Percentiles rank a stretch among this genome's conserved stretches.
phyloP scores from a whole-genome alignment of 1,140 invertebrate species.

The Orius laevigatus region DNA sequence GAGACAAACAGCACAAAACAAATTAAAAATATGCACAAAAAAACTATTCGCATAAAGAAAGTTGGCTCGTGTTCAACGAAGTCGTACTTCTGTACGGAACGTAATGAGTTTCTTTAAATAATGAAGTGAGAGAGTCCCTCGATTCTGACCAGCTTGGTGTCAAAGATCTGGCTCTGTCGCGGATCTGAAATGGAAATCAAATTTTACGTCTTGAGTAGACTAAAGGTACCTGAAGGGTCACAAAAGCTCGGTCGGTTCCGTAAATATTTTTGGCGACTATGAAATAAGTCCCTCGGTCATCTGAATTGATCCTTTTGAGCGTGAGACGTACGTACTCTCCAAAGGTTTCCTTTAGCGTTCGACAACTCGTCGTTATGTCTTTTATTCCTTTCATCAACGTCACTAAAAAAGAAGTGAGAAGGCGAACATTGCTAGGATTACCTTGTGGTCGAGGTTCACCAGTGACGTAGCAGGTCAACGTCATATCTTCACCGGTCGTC shows the following conservation, averaged over 20 bases:
- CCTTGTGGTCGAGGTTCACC: slow-evolving; percentile 71
- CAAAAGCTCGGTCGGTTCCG: slow-evolving; percentile 70
- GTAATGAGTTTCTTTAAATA: too few species aligned
- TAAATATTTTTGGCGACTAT: slow-evolving; percentile 80
- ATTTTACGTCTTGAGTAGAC: slow-evolving; percentile 1
- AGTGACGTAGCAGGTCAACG: slow-evolving; percentile 56
- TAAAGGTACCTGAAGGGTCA: slow-evolving; percentile 62
- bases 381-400: slow-evolving; percentile 69
- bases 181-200: slow-evolving; percentile 15
- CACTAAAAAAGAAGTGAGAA: slow-evolving; percentile 37
- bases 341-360: slow-evolving; percentile 61
- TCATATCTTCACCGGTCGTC: slow-evolving; percentile 59
- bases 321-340: slow-evolving; percentile 75
- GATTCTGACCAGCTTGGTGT: slow-evolving; percentile 11
- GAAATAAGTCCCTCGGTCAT: slow-evolving; percentile 88
- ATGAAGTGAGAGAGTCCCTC: too few species aligned
- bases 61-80: too few species aligned
- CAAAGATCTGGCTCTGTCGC: slow-evolving; percentile 17
- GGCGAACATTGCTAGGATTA: slow-evolving; percentile 26
- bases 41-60: too few species aligned
- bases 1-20: too few species aligned
- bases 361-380: slow-evolving; percentile 59
- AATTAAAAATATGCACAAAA: too few species aligned
- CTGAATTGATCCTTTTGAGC: slow-evolving; percentile 62
- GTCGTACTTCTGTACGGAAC: too few species aligned